Base-by-base conservation (phyloP, 2,113 vertebrate genomes). In the Cheirogaleus medius region DNA sequence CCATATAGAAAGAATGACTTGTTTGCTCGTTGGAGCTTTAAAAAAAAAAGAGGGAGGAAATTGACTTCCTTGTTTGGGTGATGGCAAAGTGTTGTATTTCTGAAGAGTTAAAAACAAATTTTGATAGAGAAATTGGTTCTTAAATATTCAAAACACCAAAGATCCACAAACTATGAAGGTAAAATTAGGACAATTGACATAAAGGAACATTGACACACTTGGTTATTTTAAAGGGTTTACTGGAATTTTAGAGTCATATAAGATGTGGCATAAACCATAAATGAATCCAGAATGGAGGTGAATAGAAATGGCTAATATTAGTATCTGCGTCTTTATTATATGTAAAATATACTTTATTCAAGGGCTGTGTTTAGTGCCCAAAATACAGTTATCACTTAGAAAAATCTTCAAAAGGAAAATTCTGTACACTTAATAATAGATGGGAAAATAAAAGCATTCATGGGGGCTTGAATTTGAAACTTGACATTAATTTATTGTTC, bases 391-490 rank as follows among this genome's bases (percentile, higher is more conserved):
- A 27, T n/a, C 56, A 88, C 49, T 88, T 39, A 69, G 52, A 60
- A 37, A 81, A 81, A 66, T 82, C 27, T 37, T 64, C 42, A 78
- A 76, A 58, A 68, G 32, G 37, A 80, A 20, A 95, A 47, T 76
- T 91, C 23, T 76, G 60, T 69, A 84, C 23, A 4, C 44, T 90
- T 84, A 47, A 93, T 92, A 44, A 58, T 21, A 64, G 66, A 81
- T 69, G 76, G 25, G 6, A 86, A 92, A 94, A 74, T 93, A 80
- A 95, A 97, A 71, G 78, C 34, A 87, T 80, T 97, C 54, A 78
- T 71, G 27, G 49, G 20, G 56, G 86, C 54, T 93, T 91, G 37
- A 86, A 91, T 89, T 95, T 60, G 17, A 89, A 90, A 76, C 23
- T 85, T 85, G 54, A 93, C 90, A 76, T 77, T 66, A 93, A 69